A percentile compares a stretch with the other conserved stretches of the same genome.
phyloP scores from a whole-genome alignment of 2,888 invertebrate species.

The Horisme vitalbata region DNA sequence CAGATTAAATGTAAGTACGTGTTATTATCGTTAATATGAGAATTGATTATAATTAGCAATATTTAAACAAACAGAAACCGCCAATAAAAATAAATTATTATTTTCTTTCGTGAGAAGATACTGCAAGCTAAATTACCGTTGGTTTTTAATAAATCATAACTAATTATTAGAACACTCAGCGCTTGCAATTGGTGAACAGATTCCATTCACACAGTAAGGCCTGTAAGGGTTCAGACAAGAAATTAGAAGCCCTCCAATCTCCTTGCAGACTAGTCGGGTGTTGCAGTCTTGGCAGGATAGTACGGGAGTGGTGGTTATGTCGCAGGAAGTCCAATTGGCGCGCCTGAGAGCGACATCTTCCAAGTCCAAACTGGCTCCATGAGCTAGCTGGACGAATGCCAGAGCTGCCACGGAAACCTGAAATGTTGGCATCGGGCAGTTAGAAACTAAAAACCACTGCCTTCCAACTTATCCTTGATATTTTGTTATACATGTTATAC shows the following conservation, averaged over 20 bases:
- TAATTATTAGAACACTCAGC: slow-evolving; percentile 38
- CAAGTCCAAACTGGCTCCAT: neutral
- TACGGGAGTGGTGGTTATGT: slow-evolving; percentile 36
- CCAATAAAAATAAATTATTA: too few species aligned
- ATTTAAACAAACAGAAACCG: too few species aligned
- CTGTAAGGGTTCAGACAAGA: slow-evolving; percentile 43
- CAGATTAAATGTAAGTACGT: too few species aligned
- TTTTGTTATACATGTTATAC: too few species aligned
- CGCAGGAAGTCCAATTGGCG: slow-evolving; percentile 47
- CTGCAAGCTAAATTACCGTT: too few species aligned
- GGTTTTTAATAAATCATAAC: neutral
- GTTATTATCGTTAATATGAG: too few species aligned
- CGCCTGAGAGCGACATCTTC: slow-evolving; percentile 3
- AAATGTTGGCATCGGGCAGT: too few species aligned
- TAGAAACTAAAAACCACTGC: too few species aligned
- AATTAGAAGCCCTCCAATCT: slow-evolving; percentile 50
- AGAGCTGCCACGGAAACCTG: slow-evolving; percentile 8
- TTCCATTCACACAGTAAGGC: slow-evolving; percentile 58
- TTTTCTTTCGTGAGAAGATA: too few species aligned
- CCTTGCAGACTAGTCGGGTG: slow-evolving; percentile 56
- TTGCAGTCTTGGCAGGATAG: slow-evolving; percentile 55
- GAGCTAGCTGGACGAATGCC: slow-evolving; percentile 2
- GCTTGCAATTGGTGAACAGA: slow-evolving; percentile 51
- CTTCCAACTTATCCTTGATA: too few species aligned
- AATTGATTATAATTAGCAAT: too few species aligned